These are phyloP conservation scores for Anolis sagrei DNA, from an alignment of 2,113 vertebrate species.

Conservation along the genomic window DNA sequence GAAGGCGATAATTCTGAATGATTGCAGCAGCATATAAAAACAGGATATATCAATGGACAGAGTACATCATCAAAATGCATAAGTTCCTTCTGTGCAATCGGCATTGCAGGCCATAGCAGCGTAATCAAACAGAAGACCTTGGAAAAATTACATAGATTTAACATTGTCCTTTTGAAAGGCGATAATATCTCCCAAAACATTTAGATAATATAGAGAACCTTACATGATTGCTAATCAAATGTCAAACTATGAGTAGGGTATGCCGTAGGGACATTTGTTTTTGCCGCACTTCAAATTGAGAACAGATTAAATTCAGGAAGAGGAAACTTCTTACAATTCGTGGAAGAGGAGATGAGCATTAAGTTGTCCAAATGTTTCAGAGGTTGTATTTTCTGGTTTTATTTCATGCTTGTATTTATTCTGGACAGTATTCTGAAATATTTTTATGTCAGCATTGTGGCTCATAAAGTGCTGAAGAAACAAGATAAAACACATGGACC, in stretches of 20 bases:
- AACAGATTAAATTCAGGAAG: conserved; percentile 1
- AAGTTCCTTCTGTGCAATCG: neutral
- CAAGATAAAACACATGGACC: neutral
- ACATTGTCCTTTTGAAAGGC: neutral
- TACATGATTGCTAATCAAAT: neutral
- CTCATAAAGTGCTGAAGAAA: no score
- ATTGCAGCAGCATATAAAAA: neutral
- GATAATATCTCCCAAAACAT: neutral
- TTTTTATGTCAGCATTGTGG: neutral
- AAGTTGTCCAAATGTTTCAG: neutral
- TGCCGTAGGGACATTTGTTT: neutral
- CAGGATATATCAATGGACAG: neutral
- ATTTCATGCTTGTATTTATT: no score
- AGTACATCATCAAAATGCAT: neutral
- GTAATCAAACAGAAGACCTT: neutral
- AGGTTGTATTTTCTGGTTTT: neutral
- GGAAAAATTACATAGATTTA: neutral
- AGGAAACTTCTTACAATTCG: neutral
- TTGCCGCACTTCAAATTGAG: neutral
- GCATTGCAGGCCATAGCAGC: neutral
- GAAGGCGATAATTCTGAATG: neutral
- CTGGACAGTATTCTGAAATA: neutral
- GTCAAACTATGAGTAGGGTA: neutral
- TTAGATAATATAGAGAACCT: neutral
- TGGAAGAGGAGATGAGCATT: neutral